phyloP scores from a whole-genome alignment of 2,113 vertebrate species.

The Brevimyrus niger region DNA sequence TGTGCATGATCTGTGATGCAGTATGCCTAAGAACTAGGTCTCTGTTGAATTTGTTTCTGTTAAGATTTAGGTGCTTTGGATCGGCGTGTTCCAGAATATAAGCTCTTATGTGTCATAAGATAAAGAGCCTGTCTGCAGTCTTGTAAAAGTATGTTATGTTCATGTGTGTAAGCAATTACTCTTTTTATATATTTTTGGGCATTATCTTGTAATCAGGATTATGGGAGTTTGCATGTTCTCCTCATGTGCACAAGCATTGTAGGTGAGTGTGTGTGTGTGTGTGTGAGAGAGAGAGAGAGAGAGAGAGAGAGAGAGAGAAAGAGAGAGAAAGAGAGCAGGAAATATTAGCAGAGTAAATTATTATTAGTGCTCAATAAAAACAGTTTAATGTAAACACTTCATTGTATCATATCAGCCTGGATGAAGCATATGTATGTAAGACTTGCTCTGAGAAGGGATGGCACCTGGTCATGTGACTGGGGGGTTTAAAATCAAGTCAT shows the following conservation, averaged over 20 bases:
- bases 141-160: background rate
- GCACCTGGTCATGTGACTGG: background rate
- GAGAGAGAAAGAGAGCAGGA: no score
- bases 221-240: background rate
- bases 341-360: background rate
- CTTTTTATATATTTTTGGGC: background rate
- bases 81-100: background rate
- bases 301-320: no score
- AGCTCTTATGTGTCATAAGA: background rate
- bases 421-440: background rate
- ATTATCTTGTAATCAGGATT: background rate
- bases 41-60: background rate
- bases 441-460: background rate
- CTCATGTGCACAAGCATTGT: background rate
- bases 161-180: background rate
- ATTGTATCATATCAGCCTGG: background rate
- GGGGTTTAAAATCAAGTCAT: background rate
- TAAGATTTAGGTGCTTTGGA: background rate
- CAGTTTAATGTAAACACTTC: background rate
- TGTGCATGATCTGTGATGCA: background rate
- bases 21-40: background rate
- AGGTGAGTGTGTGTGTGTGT: background rate
- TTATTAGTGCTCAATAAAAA: background rate
- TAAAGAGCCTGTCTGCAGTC: background rate
- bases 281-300: background rate